Evolutionary conservation across 2,797 vertebrate genomes (phyloP).

Genomic region (Leuciscus waleckii): DNA sequence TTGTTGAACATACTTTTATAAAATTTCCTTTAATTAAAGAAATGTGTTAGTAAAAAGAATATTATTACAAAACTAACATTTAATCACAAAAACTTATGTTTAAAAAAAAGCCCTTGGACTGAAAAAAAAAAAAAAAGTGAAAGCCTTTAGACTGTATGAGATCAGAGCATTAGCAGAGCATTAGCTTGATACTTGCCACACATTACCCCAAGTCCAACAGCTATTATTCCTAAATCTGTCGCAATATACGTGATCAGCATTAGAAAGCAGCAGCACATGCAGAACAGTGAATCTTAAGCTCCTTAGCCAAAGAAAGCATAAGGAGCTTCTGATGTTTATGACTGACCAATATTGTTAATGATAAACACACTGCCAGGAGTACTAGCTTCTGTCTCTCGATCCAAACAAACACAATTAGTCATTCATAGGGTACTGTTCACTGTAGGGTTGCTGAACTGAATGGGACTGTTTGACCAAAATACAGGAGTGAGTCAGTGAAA

Average conservation of each 20-base stretch:
- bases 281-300: constrained; percentile 41
- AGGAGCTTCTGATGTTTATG: constrained; percentile 32
- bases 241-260: constrained; percentile 38
- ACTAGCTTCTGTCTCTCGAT: neutral
- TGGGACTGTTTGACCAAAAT: neutral
- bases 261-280: constrained; percentile 44
- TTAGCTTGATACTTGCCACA: neutral
- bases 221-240: constrained; percentile 32
- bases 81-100: neutral
- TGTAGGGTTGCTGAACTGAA: neutral
- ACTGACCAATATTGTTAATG: constrained; percentile 30
- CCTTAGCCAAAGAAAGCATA: constrained; percentile 39
- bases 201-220: neutral
- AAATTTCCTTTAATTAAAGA: neutral
- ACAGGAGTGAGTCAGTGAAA: neutral
- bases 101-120: neutral
- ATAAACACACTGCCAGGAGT: neutral
- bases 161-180: neutral
- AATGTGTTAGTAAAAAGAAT: neutral
- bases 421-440: neutral
- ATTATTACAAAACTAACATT: too few relatives aligned
- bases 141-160: neutral
- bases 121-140: neutral
- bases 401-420: constrained; percentile 8
- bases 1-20: neutral